Evolutionary conservation across 2,113 vertebrate species (phyloP).

Genomic region (Talpa occidentalis): DNA sequence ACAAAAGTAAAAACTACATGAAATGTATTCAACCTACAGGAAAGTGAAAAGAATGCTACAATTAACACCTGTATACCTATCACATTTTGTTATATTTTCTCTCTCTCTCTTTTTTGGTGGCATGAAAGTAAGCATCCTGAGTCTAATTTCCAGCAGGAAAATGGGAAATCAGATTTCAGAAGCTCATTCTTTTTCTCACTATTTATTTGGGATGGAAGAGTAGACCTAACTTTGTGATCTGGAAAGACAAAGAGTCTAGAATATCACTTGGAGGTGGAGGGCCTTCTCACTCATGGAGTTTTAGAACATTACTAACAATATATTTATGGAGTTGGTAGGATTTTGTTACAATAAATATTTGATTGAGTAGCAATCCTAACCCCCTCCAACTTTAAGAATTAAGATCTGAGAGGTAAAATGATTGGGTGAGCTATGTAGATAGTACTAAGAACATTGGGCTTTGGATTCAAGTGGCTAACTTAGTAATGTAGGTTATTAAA

Average conservation of each 20-base stretch:
- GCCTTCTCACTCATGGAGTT: not conserved
- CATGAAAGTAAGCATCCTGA: not conserved
- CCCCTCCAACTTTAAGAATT: not conserved
- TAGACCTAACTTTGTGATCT: slow-evolving; percentile 28
- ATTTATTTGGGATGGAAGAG: not conserved
- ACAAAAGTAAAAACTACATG: too few relatives aligned
- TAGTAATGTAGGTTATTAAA: not conserved
- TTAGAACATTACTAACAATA: not conserved
- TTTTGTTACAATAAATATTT: slow-evolving; percentile 19
- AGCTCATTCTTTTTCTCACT: not conserved
- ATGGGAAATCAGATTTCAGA: slow-evolving; percentile 32
- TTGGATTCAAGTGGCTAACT: slow-evolving; percentile 1
- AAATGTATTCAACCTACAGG: too few relatives aligned
- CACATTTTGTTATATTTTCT: too few relatives aligned
- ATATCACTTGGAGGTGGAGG: slow-evolving; percentile 15
- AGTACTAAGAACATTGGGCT: not conserved
- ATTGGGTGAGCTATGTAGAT: not conserved
- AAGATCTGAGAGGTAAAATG: not conserved
- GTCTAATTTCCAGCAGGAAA: not conserved
- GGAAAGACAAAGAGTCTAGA: not conserved
- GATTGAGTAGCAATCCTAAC: not conserved
- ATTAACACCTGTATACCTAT: too few relatives aligned
- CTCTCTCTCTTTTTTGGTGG: too few relatives aligned
- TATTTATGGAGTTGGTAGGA: slow-evolving; percentile 17
- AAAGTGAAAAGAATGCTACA: too few relatives aligned